Evolutionary conservation across 2,888 invertebrate species (phyloP).

Genomic region (Osmoderma eremita): DNA sequence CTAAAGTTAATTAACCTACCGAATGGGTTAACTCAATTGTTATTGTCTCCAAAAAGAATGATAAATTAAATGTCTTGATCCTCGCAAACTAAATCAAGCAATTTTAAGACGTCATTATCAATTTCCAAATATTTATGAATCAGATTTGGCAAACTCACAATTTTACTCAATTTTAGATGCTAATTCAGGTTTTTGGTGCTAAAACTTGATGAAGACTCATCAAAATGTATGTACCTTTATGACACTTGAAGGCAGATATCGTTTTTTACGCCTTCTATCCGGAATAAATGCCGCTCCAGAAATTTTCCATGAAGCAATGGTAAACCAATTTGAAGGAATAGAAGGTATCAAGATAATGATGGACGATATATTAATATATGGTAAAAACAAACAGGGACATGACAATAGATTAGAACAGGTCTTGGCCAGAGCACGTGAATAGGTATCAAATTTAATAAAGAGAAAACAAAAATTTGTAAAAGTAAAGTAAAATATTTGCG

Average conservation of each 20-base stretch:
- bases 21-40: slow-evolving; percentile 1
- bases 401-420: slow-evolving; percentile 4
- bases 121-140: slow-evolving; percentile 13
- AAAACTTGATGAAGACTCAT: slow-evolving; percentile 4
- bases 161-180: not conserved
- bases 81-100: not conserved
- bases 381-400: slow-evolving; percentile 1
- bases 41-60: slow-evolving; percentile 4
- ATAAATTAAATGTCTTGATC: slow-evolving; percentile 6
- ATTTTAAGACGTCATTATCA: slow-evolving; percentile 15
- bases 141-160: not conserved
- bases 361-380: slow-evolving; percentile 1
- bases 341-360: not conserved
- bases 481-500: not conserved
- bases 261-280: slow-evolving; percentile 4
- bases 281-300: slow-evolving; percentile 15
- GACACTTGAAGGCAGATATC: slow-evolving; percentile 5
- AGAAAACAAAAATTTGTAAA: slow-evolving; percentile 1
- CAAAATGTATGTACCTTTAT: slow-evolving; percentile 3
- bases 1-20: not conserved
- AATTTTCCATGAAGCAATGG: not conserved
- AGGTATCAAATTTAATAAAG: slow-evolving; percentile 15
- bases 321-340: not conserved
- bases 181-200: slow-evolving; percentile 5
- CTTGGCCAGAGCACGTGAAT: not conserved